These are phyloP conservation scores for Oenanthe oenanthe DNA, from an alignment of 2,113 vertebrate species.

Conservation along the genomic window DNA sequence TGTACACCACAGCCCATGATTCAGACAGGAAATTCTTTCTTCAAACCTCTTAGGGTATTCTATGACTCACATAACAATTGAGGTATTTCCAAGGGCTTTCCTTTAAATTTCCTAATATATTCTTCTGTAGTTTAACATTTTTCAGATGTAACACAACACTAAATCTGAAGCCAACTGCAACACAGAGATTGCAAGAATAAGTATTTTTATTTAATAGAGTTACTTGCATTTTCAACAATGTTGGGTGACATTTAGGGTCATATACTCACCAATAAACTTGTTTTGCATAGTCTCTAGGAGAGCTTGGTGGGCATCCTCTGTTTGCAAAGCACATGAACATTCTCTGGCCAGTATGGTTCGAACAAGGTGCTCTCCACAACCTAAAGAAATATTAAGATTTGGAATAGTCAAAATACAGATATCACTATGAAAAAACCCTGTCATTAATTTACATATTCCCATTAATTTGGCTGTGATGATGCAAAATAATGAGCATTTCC, in stretches of 20 bases:
- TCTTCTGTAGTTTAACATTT: conserved; percentile 22
- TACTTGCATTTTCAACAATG: background rate
- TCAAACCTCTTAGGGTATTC: background rate
- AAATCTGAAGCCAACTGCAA: background rate
- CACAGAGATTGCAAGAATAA: background rate
- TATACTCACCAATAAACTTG: conserved; percentile 95
- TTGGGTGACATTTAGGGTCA: background rate
- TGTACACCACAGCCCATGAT: conserved; percentile 11
- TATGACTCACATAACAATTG: conserved; percentile 42
- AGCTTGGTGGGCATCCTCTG: conserved; percentile 96
- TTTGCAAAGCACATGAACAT: conserved; percentile 94
- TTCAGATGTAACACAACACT: background rate
- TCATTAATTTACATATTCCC: background rate
- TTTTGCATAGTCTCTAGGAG: conserved; percentile 99
- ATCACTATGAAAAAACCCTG: background rate
- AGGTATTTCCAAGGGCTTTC: conserved; percentile 44
- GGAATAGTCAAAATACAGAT: background rate
- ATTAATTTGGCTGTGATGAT: background rate
- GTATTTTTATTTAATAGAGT: background rate
- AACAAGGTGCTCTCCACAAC: conserved; percentile 98
- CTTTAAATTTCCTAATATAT: conserved; percentile 30
- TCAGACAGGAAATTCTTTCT: conserved; percentile 57
- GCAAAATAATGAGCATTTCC: background rate
- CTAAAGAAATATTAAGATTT: conserved; percentile 73
- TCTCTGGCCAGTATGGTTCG: conserved; percentile 97